Base-by-base conservation (phyloP, 2,888 invertebrate genomes). In the Brachynemurus nebulosus region DNA sequence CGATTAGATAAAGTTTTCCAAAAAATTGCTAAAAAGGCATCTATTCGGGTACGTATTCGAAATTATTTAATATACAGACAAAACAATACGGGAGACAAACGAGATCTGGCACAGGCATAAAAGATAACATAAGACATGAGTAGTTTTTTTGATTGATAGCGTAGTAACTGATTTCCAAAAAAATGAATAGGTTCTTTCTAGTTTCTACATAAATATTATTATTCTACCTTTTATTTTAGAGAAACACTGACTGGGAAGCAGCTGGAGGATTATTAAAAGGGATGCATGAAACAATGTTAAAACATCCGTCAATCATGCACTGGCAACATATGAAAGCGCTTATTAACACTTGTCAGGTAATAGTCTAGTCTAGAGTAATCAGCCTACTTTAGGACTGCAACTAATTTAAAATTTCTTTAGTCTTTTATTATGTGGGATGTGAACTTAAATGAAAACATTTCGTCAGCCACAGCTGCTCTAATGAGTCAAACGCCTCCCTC, bases 241-340 rank as follows among this genome's bases (percentile, higher is more conserved):
- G 93, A 55, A 90, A 93, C 52, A 89, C 91, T 0, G 95, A 97
- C 59, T 98, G 97, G 97, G 89, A 91, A 58, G 93, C 97, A 0
- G 93, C 97, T 1, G 89, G 92, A 37, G 86, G 88, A 16, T 70
- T 98, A 40, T 68, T 98, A 2, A 91, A 89, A 69, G 97, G 95
- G 39, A 81, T 96, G 14, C 95, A 96, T 60, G 86, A 92, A 60
- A 96, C 97, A 0, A 78, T 97, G 62, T 75, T 84, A 47, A 80
- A 86, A 49, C 95, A 91, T 64, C 91, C 93, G 0, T 97, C 92
- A 63, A 90, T 98, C 44, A 88, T 96, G 57, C 95, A 97, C 61
- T 85, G 84, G 78, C 93, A 92, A 55, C 92, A 96, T 63, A 76
- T 97, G 47, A 97, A 96, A 61, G 78, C 84, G 1, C 69, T 91